Base-by-base conservation (phyloP, 2,113 vertebrate species). In the Zeus faber region DNA sequence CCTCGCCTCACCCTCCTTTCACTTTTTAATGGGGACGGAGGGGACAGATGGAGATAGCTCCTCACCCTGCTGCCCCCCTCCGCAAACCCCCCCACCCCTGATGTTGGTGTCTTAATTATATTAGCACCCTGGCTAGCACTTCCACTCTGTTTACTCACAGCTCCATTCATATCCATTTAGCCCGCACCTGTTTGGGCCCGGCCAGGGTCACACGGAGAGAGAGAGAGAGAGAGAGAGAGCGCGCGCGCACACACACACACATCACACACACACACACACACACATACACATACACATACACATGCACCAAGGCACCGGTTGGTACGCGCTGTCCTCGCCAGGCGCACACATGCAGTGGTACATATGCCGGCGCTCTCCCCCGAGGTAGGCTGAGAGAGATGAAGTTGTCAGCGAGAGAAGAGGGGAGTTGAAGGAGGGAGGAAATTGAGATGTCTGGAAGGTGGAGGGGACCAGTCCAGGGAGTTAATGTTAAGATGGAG, bases 141-240 rank as follows among this genome's bases (percentile, higher is more conserved):
- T 85, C 90, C 88, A 90, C 93, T 93, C 94, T 93, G 91, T 94
- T 93, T 93, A 95, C 92, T 91, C 93, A 96, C 92, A 92, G 91
- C 92, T 93, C 91, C 93, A 97, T 98, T 97, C 95, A 96, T 97
- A 95, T 96, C 94, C 93, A 97, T 98, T 98, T 97, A 98, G 90
- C 86, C 89, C 90, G 91, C 95, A 98, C 96, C 96, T 98, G 95
- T 95, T 98, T 95, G 88, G 93, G 93, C 91, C 89, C 77, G 89
- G 92, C 90, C 90, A 91, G 92, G 93, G 93, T 93, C 90, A 93
- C 91, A 88, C 72, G 1, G 81, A 91, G 89, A 76, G 55, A 80
- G 92, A 83, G 90, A 91, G 82, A 87, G 82, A 87, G 16, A 54
- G 88, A 87, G 89, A 83, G 85, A 90, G 85, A 89, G 91, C 68